A percentile compares a stretch with the other conserved stretches of the same genome.
Conservation (phyloP, 1,140 invertebrate species). For the Rhizoglyphus robini region DNA sequence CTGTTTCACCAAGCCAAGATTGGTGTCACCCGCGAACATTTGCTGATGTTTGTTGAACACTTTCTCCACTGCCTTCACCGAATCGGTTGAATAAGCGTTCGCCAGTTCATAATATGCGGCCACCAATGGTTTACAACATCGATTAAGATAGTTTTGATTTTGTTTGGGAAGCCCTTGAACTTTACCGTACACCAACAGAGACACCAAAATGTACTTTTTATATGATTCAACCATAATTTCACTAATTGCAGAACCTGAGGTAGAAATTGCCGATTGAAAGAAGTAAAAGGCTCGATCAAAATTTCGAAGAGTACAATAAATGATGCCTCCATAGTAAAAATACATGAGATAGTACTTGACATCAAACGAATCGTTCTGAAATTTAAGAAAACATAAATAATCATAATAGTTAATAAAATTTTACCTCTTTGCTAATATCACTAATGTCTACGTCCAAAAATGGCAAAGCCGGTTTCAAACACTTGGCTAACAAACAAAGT, state of each 20-base stretch:
- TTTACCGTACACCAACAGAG: constrained; percentile 78
- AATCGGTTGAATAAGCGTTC: constrained; percentile 61
- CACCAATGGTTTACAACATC: constrained; percentile 80
- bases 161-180: constrained; percentile 69
- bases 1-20: constrained; percentile 48
- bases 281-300: constrained; percentile 83
- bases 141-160: constrained; percentile 68
- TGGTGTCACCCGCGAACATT: constrained; percentile 60
- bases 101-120: constrained; percentile 79
- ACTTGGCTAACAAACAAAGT: constrained; percentile 75
- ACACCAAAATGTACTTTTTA: constrained; percentile 86
- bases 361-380: constrained; percentile 65
- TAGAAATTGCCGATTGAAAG: constrained; percentile 85
- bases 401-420: too few species aligned
- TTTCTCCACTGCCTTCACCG: constrained; percentile 48
- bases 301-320: constrained; percentile 81
- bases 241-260: constrained; percentile 78
- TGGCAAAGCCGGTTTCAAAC: constrained; percentile 75
- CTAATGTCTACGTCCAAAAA: constrained; percentile 81
- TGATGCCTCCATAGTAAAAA: constrained; percentile 96
- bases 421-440: constrained; percentile 73
- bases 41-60: constrained; percentile 61
- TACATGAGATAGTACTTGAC: constrained; percentile 83
- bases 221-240: constrained; percentile 94
- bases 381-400: constrained; percentile 22